Evolutionary conservation across 2,113 vertebrate species (phyloP).

Genomic region (Platanista minor): DNA sequence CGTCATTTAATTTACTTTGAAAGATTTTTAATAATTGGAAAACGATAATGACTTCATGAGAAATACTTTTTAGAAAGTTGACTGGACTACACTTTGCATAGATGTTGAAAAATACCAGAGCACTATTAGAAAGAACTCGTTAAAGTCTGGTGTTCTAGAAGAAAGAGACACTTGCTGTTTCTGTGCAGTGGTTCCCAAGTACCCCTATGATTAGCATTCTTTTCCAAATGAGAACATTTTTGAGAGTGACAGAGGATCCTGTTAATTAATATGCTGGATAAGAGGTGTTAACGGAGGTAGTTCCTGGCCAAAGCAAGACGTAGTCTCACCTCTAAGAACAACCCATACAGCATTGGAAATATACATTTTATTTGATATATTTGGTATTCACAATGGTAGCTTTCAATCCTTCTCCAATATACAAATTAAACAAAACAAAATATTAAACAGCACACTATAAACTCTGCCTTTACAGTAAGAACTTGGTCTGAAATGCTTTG

Average conservation of each 20-base stretch:
- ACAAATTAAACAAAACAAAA: neutral
- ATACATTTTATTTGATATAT: neutral
- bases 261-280: neutral
- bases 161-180: neutral
- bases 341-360: neutral
- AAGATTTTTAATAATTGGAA: neutral
- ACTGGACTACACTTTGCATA: neutral
- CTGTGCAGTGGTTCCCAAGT: neutral
- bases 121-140: neutral
- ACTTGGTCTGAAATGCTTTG: neutral
- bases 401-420: neutral
- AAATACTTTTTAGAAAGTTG: neutral
- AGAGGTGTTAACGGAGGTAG: neutral
- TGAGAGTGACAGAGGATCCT: neutral
- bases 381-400: neutral
- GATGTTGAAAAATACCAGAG: neutral
- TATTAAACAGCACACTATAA: neutral
- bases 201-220: neutral
- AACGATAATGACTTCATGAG: neutral
- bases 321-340: neutral
- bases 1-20: neutral
- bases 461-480: neutral
- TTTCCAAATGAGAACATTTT: neutral
- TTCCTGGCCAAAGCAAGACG: neutral
- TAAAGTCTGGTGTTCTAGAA: neutral